Evolutionary conservation across 2,888 invertebrate species (phyloP), one percentile per base, ranked within the genome.

Genomic region (Hydropsyche betteni): DNA sequence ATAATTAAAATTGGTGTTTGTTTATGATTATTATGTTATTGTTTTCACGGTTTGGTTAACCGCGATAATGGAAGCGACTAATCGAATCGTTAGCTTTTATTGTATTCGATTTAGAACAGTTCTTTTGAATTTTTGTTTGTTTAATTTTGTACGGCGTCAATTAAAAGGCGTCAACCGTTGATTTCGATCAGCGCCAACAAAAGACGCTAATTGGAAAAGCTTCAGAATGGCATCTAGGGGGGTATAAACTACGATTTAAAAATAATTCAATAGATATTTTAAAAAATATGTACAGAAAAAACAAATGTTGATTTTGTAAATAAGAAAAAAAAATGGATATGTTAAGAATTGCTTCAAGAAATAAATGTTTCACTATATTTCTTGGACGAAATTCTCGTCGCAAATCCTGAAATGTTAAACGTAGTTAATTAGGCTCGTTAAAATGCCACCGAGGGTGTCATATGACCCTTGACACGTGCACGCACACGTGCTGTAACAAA

Each of bases 1-100:
- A 72, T 58, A 72, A 72, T 72, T 72, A 72, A 72, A 72, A 72
- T 72, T 44, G 72, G 55, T 72, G 72, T 72, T 58, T 52, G 55
- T 72, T 58, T 64, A 34, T 36, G 12, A 12, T 55, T 36, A 64
- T 24, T 44, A 44, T 44, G 44, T 64, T 64, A 64, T 64, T 64
- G 34, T 64, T 36, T 64, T 64, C 64, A 64, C 64, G 64, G 64
- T 64, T 34, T 64, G 36, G 34, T 64, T 24, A n/a, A 33, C 12
- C 5, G 3, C n/a, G 4, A 64, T 34, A 64, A 64, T 58, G 58
- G 16, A 14, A 24, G 8, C 16, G 24, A 58, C 58, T 58, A 58
- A 16, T 58, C 64, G 64, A 12, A 61, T 33, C 33, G 33, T 61
- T 16, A n/a, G n/a, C 16, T 14, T 14, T 58, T 8, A 58, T 58